A percentile compares a stretch with the other conserved stretches of the same genome.
phyloP scores from a whole-genome alignment of 2,113 vertebrate genomes.

The Toxotes jaculatrix region DNA sequence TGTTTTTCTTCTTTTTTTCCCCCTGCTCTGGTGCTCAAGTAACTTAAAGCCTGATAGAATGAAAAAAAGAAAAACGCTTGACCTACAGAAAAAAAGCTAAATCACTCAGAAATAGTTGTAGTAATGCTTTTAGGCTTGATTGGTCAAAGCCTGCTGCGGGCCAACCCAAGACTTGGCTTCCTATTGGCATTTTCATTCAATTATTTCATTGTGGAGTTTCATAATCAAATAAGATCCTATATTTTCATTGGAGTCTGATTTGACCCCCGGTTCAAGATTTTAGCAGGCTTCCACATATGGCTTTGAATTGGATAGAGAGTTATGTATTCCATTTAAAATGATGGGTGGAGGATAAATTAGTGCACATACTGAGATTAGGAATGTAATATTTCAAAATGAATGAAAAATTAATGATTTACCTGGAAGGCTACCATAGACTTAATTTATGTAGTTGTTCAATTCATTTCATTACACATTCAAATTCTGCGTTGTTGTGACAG shows the following conservation, averaged over 20 bases:
- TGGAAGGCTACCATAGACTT: conserved; percentile 18
- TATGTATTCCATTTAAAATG: conserved; percentile 36
- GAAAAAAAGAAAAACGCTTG: conserved; percentile 32
- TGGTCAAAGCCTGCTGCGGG: conserved; percentile 43
- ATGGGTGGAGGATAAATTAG: conserved; percentile 31
- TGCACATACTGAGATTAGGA: conserved; percentile 26
- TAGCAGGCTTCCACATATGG: conserved; percentile 33
- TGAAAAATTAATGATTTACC: conserved; percentile 29
- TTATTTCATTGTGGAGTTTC: conserved; percentile 59
- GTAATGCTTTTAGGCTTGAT: conserved; percentile 77
- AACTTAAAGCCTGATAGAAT: conserved; percentile 39
- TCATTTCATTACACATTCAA: conserved; percentile 22
- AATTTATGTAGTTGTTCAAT: conserved; percentile 3
- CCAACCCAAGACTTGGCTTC: conserved; percentile 48
- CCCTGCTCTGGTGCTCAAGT: not conserved
- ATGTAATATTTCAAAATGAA: conserved; percentile 33
- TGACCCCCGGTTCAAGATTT: conserved; percentile 54
- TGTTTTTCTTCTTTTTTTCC: conserved; percentile 6
- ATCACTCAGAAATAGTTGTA: conserved; percentile 49
- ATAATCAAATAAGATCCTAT: conserved; percentile 66
- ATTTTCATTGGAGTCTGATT: conserved; percentile 59
- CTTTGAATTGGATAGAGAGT: conserved; percentile 21
- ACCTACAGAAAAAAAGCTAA: conserved; percentile 53
- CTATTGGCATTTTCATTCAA: conserved; percentile 66
- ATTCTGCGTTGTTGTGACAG: conserved; percentile 18